Conservation (phyloP, 1,140 invertebrate species). For the Zaprionus vittiger region DNA sequence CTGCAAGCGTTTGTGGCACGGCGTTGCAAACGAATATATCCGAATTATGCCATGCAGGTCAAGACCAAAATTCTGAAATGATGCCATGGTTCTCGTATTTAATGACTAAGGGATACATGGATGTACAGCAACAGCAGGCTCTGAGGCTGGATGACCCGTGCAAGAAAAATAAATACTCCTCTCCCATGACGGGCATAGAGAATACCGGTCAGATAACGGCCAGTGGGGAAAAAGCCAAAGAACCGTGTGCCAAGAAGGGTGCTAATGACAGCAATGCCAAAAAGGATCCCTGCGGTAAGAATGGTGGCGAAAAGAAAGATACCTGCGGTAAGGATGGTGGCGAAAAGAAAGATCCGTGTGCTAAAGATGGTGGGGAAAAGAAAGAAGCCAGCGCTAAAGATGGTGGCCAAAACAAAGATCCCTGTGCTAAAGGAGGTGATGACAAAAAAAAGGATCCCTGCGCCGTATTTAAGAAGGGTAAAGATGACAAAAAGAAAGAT, state of each 20-base stretch:
- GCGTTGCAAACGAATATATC: conserved; percentile 56
- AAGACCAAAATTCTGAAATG: neutral
- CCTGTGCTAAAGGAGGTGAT: neutral
- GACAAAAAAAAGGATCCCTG: conserved; percentile 35
- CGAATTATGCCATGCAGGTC: neutral
- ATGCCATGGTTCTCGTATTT: neutral
- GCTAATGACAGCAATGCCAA: neutral
- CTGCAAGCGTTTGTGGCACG: conserved; percentile 72
- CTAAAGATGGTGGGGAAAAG: too few species aligned
- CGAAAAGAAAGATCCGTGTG: too few species aligned
- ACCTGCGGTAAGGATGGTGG: too few species aligned
- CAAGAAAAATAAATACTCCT: conserved; percentile 54
- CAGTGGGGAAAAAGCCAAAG: neutral
- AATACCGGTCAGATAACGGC: conserved; percentile 41
- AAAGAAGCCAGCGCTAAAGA: too few species aligned
- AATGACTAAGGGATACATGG: conserved; percentile 12
- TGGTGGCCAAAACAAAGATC: too few species aligned
- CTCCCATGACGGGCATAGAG: conserved; percentile 15
- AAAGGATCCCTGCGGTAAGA: conserved; percentile 31
- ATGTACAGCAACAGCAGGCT: conserved; percentile 25
- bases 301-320: neutral
- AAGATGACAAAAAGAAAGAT: too few species aligned
- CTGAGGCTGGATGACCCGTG: conserved; percentile 56
- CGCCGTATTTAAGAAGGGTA: too few species aligned
- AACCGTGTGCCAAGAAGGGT: conserved; percentile 8